These are phyloP conservation scores for Ophion costatus DNA, from an alignment of 2,888 invertebrate species.

Conservation along the genomic window DNA sequence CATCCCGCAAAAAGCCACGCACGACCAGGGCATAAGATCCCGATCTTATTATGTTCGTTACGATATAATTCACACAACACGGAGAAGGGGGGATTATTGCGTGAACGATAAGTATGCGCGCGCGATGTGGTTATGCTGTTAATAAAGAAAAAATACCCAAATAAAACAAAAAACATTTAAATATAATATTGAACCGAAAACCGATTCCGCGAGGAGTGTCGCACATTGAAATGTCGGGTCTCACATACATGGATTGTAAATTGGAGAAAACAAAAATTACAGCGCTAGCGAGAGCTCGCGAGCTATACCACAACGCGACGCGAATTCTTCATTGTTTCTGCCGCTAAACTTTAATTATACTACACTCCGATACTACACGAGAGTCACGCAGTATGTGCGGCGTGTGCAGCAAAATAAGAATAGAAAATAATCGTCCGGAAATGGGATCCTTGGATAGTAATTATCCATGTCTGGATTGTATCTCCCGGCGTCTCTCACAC, in stretches of 20 bases:
- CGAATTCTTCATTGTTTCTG: slow-evolving; percentile 64
- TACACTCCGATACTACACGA: slow-evolving; percentile 49
- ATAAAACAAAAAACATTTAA: slow-evolving; percentile 54
- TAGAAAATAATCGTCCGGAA: slow-evolving; percentile 29
- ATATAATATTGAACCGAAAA: slow-evolving; percentile 41
- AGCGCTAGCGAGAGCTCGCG: slow-evolving; percentile 42
- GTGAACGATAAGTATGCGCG: slow-evolving; percentile 71
- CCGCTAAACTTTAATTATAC: slow-evolving; percentile 58
- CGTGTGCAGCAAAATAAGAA: slow-evolving; percentile 34
- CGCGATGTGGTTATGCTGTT: slow-evolving; percentile 72
- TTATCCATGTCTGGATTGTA: slow-evolving; percentile 57
- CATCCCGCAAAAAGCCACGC: slow-evolving; percentile 80
- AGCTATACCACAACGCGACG: slow-evolving; percentile 50
- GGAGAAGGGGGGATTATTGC: slow-evolving; percentile 39
- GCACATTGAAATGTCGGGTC: slow-evolving; percentile 4
- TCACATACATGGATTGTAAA: neutral
- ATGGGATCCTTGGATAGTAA: slow-evolving; percentile 50
- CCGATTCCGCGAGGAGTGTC: slow-evolving; percentile 8
- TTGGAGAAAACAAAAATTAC: slow-evolving; percentile 43
- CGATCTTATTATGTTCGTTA: slow-evolving; percentile 45
- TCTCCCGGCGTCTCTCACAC: slow-evolving; percentile 17
- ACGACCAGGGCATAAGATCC: slow-evolving; percentile 79
- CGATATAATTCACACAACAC: slow-evolving; percentile 66
- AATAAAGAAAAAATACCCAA: slow-evolving; percentile 54
- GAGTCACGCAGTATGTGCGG: slow-evolving; percentile 56